Base-by-base conservation (phyloP, 2,888 invertebrate genomes). In the Brenthis daphne region DNA sequence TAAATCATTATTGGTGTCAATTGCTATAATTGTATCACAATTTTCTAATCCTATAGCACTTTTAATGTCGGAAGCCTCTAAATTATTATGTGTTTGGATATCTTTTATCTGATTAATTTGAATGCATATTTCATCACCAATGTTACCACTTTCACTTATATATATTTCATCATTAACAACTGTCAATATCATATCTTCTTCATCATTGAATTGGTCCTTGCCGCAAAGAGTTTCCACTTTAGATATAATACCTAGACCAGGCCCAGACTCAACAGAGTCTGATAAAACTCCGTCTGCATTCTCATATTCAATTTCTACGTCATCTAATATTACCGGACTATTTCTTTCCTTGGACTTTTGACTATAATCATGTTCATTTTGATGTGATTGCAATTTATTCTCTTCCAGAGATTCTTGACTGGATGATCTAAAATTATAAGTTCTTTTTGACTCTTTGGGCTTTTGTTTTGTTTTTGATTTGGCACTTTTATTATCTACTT, bases 341-440 rank as follows among this genome's bases (percentile, higher is more conserved):
- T 67, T 68, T 55, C 16, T 64, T 14, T 55, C 61, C 29, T 37
- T 54, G 55, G 57, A 57, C 24, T 63, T 66, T 69, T 69, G 68
- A 43, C 79, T 84, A 69, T 84, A 84, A 74, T 85, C 82, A 75
- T 85, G 84, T 71, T 85, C 85, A 73, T 83, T 82, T 71, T 83
- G 75, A 76, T 80, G 76, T 54, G 77, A 72, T 6, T 66, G 57
- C 56, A 78, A 73, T 64, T 74, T 76, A 57, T 66, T 73, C 48
- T 75, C 74, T 47, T 47, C 73, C 43, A 81, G 80, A 80, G 85
- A 82, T 83, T 86, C 86, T 73, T 77, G 78, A 51, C 69, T 72
- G 65, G 80, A 79, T 71, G 80, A 82, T 78, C 84, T 85, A 71
- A 85, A 77, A 65, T 78, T 82, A 75, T 84, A 83, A 66, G 79